Evolutionary conservation across 2,888 invertebrate species (phyloP), one percentile per base, ranked within the genome.

Genomic region (Balanococcus diminutus): DNA sequence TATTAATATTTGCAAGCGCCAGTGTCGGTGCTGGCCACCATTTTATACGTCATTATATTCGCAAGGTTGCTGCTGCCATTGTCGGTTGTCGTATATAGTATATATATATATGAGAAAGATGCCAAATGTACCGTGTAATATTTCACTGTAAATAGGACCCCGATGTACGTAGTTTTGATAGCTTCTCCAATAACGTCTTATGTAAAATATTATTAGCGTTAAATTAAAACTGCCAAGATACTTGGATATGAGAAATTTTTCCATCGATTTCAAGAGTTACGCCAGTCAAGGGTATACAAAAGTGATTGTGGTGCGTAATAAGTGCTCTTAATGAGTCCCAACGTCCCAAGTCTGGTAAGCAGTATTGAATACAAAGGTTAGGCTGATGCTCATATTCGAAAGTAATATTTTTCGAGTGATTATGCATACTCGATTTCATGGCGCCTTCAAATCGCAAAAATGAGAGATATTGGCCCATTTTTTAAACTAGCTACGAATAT

Each of bases 101-200:
- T 56, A 14, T 19, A 42, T 46, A 46, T 56, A 14, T 19, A 42
- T 46, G n/a, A 28, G 67, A 16, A 28, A 28, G 67, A 28, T 67
- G 67, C 67, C 67, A 67, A 67, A 28, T 67, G 67, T 28, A 67
- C 22, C 56, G 56, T 67, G 67, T 67, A 28, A 67, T 67, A 67
- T 67, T 67, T 67, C 67, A 67, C 25, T 67, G 28, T 67, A 31
- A 67, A 67, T 67, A 16, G 67, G 67, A 67, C 67, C 67, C 67
- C 67, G 25, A 67, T 67, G 67, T 67, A 67, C 67, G 28, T 56
- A 22, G 56, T 56, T 56, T 56, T 56, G 56, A 56, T 56, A 56
- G 56, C 19, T 56, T 56, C 22, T 56, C 56, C 22, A 56, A 56
- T 56, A 56, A 56, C 56, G 56, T 56, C 56, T 19, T 56, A 56